Evolutionary conservation across 2,888 invertebrate species (phyloP).

Genomic region (Clunio marinus): DNA sequence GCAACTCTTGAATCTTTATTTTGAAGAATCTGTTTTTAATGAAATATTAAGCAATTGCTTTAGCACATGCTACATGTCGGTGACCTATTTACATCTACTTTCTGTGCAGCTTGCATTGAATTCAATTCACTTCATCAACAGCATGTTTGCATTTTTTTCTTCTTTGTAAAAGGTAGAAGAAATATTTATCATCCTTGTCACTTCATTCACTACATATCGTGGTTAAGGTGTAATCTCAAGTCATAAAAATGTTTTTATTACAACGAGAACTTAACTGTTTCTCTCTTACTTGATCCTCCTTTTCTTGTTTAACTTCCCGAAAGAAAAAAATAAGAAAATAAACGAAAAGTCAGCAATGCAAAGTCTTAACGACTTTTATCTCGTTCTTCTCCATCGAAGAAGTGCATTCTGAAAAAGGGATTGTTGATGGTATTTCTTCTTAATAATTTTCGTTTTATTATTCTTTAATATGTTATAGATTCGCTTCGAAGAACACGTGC

Average conservation of each 20-base stretch:
- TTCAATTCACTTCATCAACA: too few relatives aligned
- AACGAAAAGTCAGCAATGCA: too few relatives aligned
- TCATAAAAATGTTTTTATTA: slow-evolving; percentile 5
- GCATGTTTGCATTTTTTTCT: neutral
- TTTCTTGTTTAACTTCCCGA: too few relatives aligned
- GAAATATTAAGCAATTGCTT: neutral
- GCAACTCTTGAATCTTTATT: too few relatives aligned
- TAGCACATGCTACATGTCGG: neutral
- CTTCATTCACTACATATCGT: too few relatives aligned
- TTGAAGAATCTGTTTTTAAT: neutral
- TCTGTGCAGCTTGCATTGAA: too few relatives aligned
- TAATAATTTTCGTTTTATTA: neutral
- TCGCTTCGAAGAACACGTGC: slow-evolving; percentile 27
- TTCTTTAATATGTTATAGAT: slow-evolving; percentile 1
- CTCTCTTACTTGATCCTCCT: neutral
- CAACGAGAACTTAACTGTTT: neutral
- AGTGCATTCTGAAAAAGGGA: too few relatives aligned
- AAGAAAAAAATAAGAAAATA: too few relatives aligned
- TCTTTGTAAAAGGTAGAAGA: too few relatives aligned
- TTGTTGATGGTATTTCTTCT: neutral
- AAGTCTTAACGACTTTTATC: neutral
- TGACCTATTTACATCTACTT: slow-evolving; percentile 24
- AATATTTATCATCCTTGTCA: too few relatives aligned
- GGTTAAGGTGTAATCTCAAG: too few relatives aligned
- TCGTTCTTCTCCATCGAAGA: neutral